Evolutionary conservation across 2,797 vertebrate species (phyloP).

Genomic region (Ctenopoma kingsleyae): DNA sequence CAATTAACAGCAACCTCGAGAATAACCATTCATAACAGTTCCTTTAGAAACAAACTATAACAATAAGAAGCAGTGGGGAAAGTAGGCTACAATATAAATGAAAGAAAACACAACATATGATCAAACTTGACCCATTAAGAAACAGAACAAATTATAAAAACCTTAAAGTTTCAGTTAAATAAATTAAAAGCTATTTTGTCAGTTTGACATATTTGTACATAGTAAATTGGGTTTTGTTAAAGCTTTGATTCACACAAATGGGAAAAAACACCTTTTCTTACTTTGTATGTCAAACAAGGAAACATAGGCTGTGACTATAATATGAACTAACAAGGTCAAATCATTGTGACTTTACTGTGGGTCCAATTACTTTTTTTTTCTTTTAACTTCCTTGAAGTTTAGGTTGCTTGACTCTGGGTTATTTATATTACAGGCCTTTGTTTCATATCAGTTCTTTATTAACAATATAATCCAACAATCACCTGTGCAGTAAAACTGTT

Average conservation of each 20-base stretch:
- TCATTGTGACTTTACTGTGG: not conserved
- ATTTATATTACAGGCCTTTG: not conserved
- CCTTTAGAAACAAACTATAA: not conserved
- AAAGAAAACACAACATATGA: not conserved
- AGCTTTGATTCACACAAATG: not conserved
- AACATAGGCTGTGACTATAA: constrained; percentile 1
- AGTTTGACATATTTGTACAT: not conserved
- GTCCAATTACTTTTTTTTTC: constrained; percentile 10
- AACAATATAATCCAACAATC: too few relatives aligned
- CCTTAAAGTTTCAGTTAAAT: not conserved
- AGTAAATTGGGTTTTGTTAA: not conserved
- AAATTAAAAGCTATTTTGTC: not conserved
- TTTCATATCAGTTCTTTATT: not conserved
- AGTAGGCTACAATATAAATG: not conserved
- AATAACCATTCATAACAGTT: not conserved
- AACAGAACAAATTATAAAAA: not conserved
- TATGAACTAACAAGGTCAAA: not conserved
- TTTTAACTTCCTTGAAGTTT: constrained; percentile 16
- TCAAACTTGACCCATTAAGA: not conserved
- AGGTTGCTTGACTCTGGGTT: not conserved
- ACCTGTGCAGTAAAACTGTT: not conserved
- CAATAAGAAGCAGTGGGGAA: not conserved
- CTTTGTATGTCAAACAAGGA: not conserved
- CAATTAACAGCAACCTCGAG: not conserved
- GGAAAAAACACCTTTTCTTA: not conserved